Evolutionary conservation across 2,113 vertebrate species (phyloP).

Genomic region (Uria aalge): DNA sequence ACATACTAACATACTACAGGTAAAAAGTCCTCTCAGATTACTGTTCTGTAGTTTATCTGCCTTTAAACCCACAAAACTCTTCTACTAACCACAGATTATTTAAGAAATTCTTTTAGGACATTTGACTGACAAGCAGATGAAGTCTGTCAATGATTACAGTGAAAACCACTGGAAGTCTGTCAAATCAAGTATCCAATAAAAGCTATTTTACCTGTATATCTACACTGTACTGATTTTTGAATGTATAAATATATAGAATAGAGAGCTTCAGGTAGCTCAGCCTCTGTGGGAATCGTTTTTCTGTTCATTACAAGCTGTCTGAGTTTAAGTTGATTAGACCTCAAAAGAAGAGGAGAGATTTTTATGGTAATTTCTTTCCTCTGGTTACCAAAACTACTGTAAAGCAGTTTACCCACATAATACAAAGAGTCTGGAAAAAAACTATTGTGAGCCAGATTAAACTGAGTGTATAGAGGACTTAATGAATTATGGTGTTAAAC

Average conservation of each 20-base stretch:
- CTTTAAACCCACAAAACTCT: conserved; percentile 23
- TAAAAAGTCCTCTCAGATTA: neutral
- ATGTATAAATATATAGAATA: neutral
- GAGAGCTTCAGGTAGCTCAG: conserved; percentile 27
- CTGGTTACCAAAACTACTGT: conserved; percentile 32
- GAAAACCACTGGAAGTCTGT: conserved; percentile 18
- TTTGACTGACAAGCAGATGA: conserved; percentile 40
- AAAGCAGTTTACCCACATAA: conserved; percentile 49
- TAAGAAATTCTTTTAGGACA: conserved; percentile 44
- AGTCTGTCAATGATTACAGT: conserved; percentile 25
- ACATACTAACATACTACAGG: neutral
- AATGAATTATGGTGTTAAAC: conserved; percentile 55
- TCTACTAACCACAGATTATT: conserved; percentile 26
- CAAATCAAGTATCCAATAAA: conserved; percentile 9
- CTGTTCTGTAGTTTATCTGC: neutral
- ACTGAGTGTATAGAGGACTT: conserved; percentile 9
- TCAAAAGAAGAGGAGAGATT: conserved; percentile 37
- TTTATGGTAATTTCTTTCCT: conserved; percentile 44
- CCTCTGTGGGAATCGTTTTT: conserved; percentile 43
- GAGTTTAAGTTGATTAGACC: conserved; percentile 38
- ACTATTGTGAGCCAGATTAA: conserved; percentile 25
- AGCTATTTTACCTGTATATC: conserved; percentile 19
- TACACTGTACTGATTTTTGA: conserved; percentile 17
- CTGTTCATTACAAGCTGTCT: conserved; percentile 51
- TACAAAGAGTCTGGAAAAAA: neutral